Base-by-base conservation (phyloP, 2,113 vertebrate species). In the Tychaedon coryphoeus region DNA sequence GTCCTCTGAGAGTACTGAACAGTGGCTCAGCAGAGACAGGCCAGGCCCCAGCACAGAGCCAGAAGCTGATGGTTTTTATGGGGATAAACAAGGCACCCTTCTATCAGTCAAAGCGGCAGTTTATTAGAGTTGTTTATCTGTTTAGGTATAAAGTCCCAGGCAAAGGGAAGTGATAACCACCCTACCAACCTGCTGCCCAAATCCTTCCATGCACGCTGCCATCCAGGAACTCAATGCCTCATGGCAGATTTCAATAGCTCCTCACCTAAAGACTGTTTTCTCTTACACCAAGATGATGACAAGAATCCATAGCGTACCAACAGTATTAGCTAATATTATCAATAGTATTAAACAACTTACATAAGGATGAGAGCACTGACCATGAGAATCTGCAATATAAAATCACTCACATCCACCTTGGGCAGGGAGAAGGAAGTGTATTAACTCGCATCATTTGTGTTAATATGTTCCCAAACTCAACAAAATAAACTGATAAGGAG, bases 271-370 rank as follows among this genome's bases (percentile, higher is more conserved):
- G 18, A 8, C 9, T 42, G 4, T 71, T 51, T 71, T 61, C n/a
- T 38, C 18, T 73, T 84, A n/a, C 14, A 23, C 4, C 14, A 22
- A 20, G 9, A 54, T 38, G 48, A 33, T 17, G 4, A 62, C 7
- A 83, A 83, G 33, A 72, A 33, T 33, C 40, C 14, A 45, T 45
- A 54, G 17, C 0, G 0, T 54, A 38, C 8, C 11, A 38, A 38
- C 5, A 26, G 8, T 22, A 22, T 33, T 45, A 54, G 8, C 5
- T 17, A 54, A 38, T 54, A 47, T 18, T 47, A 38, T 19, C 7
- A 47, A 15, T 12, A 73, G 8, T 33, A 54, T 62, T 45, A 62
- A 62, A 31, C 29, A 50, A 10, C 5, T 60, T 45, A 38, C 3
- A 23, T 22, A 64, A 54, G 18, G 33, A 45, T 54, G 13, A 62